Evolutionary conservation across 2,113 vertebrate genomes (phyloP).

Genomic region (Stegastes partitus): DNA sequence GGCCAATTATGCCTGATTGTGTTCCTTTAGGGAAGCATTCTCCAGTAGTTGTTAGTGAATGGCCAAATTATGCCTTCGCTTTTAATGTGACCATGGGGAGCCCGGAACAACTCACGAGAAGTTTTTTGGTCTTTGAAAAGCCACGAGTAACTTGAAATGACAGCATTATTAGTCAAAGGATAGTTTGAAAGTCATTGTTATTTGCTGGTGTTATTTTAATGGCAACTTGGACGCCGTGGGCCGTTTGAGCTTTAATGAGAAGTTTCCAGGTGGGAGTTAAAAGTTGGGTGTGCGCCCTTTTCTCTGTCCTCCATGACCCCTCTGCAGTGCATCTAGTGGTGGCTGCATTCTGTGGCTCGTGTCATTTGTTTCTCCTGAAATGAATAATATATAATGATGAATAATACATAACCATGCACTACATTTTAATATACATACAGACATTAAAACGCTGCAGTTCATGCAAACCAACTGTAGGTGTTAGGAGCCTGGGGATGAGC

Average conservation of each 20-base stretch:
- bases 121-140: conserved; percentile 63
- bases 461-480: background rate
- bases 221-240: conserved; percentile 50
- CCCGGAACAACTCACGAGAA: conserved; percentile 66
- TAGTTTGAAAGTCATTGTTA: conserved; percentile 76
- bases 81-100: conserved; percentile 78
- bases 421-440: conserved; percentile 10
- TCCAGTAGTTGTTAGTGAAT: conserved; percentile 72
- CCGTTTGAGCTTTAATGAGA: conserved; percentile 72
- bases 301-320: conserved; percentile 62
- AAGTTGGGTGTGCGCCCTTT: conserved; percentile 52
- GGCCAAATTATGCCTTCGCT: conserved; percentile 75
- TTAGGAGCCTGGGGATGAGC: background rate
- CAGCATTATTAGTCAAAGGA: conserved; percentile 71
- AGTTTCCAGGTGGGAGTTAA: conserved; percentile 67
- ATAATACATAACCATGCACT: conserved; percentile 9
- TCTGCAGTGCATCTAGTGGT: conserved; percentile 15
- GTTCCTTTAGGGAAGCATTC: conserved; percentile 76
- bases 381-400: conserved; percentile 6
- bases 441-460: background rate
- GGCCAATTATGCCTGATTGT: conserved; percentile 83
- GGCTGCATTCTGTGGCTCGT: conserved; percentile 4
- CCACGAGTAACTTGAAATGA: conserved; percentile 69
- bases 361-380: conserved; percentile 20
- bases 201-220: conserved; percentile 69